Percentiles rank a stretch among this genome's conserved stretches.
Conservation (phyloP, 2,888 invertebrate species). For the Apotomis turbidana region DNA sequence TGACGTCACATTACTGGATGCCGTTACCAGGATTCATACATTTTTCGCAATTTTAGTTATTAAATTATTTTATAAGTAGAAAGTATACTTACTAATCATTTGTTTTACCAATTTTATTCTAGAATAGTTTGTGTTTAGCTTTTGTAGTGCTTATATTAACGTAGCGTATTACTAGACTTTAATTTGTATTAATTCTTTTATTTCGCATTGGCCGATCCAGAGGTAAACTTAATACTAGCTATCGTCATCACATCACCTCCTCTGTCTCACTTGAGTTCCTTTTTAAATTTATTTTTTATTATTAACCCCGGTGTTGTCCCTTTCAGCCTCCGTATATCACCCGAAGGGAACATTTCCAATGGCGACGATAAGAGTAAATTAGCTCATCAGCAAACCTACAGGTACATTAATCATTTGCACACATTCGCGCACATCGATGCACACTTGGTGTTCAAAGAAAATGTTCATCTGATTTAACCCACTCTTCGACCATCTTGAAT, state of each 20-base stretch:
- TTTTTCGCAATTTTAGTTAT: background rate
- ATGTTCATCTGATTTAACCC: slow-evolving; percentile 21
- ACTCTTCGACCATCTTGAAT: background rate
- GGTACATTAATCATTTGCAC: slow-evolving; percentile 80
- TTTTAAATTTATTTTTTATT: slow-evolving; percentile 60
- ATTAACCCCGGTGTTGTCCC: slow-evolving; percentile 82
- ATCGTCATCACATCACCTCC: slow-evolving; percentile 51
- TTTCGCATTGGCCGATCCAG: slow-evolving; percentile 77
- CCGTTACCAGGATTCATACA: slow-evolving; percentile 1
- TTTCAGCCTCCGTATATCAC: slow-evolving; percentile 85
- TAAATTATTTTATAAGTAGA: background rate
- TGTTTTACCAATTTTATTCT: background rate
- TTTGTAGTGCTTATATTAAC: slow-evolving; percentile 31
- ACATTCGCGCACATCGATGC: slow-evolving; percentile 51
- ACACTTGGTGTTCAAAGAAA: slow-evolving; percentile 36
- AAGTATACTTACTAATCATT: background rate
- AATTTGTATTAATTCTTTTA: slow-evolving; percentile 61
- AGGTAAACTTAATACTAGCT: slow-evolving; percentile 70
- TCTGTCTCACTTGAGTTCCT: slow-evolving; percentile 46
- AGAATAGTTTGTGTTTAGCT: slow-evolving; percentile 18
- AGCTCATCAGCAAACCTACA: slow-evolving; percentile 90
- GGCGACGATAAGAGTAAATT: slow-evolving; percentile 87
- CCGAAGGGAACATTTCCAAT: slow-evolving; percentile 84
- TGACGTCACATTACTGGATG: background rate
- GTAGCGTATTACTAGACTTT: slow-evolving; percentile 41